Percentiles rank a stretch among this genome's conserved stretches.
Evolutionary conservation across 2,888 invertebrate genomes (phyloP).

Genomic region (Eucriotettix oculatus): DNA sequence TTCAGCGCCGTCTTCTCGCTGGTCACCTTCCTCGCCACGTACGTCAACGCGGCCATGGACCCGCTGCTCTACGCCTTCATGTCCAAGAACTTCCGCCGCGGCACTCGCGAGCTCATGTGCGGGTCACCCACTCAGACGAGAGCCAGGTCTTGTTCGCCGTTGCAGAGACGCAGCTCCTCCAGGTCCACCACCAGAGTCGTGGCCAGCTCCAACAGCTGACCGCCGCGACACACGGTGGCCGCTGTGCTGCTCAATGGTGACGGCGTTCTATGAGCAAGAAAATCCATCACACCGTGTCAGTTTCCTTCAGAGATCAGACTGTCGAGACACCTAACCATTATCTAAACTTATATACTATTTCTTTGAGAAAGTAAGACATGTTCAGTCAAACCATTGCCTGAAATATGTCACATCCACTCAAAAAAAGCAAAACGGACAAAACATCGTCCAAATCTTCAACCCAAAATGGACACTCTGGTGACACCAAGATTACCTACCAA

Average conservation of each 20-base stretch:
- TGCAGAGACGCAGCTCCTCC: constrained; percentile 31
- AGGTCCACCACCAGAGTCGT: constrained; percentile 31
- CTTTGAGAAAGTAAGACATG: too few relatives aligned
- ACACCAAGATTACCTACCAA: too few relatives aligned
- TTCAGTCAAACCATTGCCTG: too few relatives aligned
- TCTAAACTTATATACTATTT: too few relatives aligned
- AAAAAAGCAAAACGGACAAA: too few relatives aligned
- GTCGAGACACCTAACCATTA: too few relatives aligned
- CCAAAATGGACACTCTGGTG: too few relatives aligned
- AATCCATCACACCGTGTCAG: too few relatives aligned
- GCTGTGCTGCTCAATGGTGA: neutral
- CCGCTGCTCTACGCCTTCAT: constrained; percentile 81
- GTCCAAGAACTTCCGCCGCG: constrained; percentile 63
- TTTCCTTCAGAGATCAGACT: too few relatives aligned
- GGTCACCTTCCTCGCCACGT: constrained; percentile 70
- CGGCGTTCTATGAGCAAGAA: too few relatives aligned
- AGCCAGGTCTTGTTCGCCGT: constrained; percentile 19
- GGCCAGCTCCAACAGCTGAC: constrained; percentile 1
- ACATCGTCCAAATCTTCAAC: too few relatives aligned
- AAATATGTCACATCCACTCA: too few relatives aligned
- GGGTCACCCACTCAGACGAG: constrained; percentile 30
- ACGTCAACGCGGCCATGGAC: constrained; percentile 80
- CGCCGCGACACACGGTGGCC: constrained; percentile 19
- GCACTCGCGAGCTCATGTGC: constrained; percentile 63
- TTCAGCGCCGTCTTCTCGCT: constrained; percentile 68